Evolutionary conservation across 2,797 vertebrate genomes (phyloP).

Genomic region (Chlorospingus semifuscus): DNA sequence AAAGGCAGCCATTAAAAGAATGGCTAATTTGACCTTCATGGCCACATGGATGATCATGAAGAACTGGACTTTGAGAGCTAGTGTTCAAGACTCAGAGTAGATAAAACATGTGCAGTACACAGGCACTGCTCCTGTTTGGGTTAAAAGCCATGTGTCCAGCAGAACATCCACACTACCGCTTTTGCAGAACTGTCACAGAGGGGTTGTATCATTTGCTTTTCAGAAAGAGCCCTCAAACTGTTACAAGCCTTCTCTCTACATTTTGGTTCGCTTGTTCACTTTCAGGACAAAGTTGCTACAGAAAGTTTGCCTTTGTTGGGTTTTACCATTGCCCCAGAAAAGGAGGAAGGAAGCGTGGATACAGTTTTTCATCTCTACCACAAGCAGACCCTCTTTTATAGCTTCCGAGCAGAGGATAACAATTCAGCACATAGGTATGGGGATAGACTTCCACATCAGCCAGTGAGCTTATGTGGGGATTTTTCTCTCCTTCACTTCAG

Average conservation of each 20-base stretch:
- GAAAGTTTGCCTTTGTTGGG: slow-evolving; percentile 94
- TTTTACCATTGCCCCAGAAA: slow-evolving; percentile 88
- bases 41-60: not conserved
- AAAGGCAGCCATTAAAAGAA: not conserved
- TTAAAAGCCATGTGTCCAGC: not conserved
- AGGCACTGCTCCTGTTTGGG: not conserved
- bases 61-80: not conserved
- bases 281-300: slow-evolving; percentile 90
- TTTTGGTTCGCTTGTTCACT: not conserved
- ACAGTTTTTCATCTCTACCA: slow-evolving; percentile 94
- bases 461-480: not conserved
- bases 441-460: not conserved
- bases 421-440: slow-evolving; percentile 88
- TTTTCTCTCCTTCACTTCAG: not conserved
- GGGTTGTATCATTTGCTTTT: not conserved
- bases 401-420: slow-evolving; percentile 90
- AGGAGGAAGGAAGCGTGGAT: slow-evolving; percentile 76
- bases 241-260: not conserved
- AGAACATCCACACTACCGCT: not conserved
- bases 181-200: not conserved
- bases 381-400: slow-evolving; percentile 94
- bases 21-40: not conserved
- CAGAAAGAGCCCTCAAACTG: not conserved
- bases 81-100: not conserved
- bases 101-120: not conserved